Base-by-base conservation (phyloP, 2,797 vertebrate genomes). In the Acanthiza pusilla region DNA sequence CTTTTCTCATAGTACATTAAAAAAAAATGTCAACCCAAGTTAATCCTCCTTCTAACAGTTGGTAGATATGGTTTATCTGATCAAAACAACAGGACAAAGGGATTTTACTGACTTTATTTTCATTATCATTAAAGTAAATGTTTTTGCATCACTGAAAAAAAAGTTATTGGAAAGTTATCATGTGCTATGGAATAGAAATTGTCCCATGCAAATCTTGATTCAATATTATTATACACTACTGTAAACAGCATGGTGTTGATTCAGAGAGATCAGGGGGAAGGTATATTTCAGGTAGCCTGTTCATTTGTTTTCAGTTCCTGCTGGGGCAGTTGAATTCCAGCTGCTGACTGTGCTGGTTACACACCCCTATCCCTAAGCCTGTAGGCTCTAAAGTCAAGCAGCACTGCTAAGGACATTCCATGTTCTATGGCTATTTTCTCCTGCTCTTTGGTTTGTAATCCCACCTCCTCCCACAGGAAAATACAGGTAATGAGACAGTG, bases 11-110 rank as follows among this genome's bases (percentile, higher is more conserved):
- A 89, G 85, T 92, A 91, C 96, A 91, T 94, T 54, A 34, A 90
- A 96, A 93, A 92, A 92, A 96, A 79, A 11, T n/a, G 88, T 94
- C 88, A 95, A 23, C 84, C 60, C 70, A 55, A 97, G 92, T 93
- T 97, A 97, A 97, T 97, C 97, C 96, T 92, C 75, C 51, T 91
- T 91, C 93, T 92, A 97, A 96, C 89, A 96, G 93, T 95, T 93
- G 92, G 96, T 96, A 95, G 95, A 94, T 97, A 95, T 19, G 85
- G 66, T 96, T 97, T 97, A 96, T 97, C 96, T 96, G 96, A 96
- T 97, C 9, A 10, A 94, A 97, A 96, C 13, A 43, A 93, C 88
- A 88, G 91, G 93, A 96, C 96, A 97, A 97, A 96, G 82, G 68
- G 91, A 93, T 94, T 92, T 94, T 77, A 87, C 92, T 93, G 91